Conservation (phyloP, 1,140 invertebrate genomes). For the Aphis gossypii region DNA sequence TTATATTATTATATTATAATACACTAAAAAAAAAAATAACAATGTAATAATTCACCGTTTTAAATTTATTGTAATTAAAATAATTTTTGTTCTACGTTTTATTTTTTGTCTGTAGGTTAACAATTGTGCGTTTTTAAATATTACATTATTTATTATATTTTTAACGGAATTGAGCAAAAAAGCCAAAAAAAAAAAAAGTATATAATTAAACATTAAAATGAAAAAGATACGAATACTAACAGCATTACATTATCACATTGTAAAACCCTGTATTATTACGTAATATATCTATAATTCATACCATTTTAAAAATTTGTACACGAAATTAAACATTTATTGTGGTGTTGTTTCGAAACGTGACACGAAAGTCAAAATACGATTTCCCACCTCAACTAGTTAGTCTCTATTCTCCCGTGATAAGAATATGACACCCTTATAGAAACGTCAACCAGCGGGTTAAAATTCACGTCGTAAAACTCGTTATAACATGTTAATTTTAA, state of each 20-base stretch:
- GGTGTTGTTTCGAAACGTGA: not conserved
- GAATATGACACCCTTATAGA: not conserved
- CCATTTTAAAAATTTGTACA: not conserved
- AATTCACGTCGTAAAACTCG: not conserved
- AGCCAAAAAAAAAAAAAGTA: not conserved
- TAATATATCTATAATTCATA: not conserved
- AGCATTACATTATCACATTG: not conserved
- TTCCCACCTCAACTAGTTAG: not conserved
- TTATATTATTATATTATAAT: not conserved
- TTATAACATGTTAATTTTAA: slow-evolving; percentile 26
- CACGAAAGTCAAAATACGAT: not conserved
- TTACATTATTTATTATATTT: not conserved
- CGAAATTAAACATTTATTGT: not conserved
- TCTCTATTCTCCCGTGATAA: slow-evolving; percentile 28
- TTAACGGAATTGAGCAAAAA: not conserved
- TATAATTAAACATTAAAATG: not conserved
- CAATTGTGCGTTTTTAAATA: not conserved
- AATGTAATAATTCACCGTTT: not conserved
- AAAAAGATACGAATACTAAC: not conserved
- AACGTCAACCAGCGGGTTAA: not conserved
- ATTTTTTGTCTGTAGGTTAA: not conserved
- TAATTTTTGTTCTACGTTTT: not conserved
- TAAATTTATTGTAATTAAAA: not conserved
- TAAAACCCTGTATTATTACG: not conserved
- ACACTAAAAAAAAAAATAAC: not conserved